Evolutionary conservation across 1,140 invertebrate genomes (phyloP), one percentile per base, ranked within the genome.

Genomic region (Papilio helenus): DNA sequence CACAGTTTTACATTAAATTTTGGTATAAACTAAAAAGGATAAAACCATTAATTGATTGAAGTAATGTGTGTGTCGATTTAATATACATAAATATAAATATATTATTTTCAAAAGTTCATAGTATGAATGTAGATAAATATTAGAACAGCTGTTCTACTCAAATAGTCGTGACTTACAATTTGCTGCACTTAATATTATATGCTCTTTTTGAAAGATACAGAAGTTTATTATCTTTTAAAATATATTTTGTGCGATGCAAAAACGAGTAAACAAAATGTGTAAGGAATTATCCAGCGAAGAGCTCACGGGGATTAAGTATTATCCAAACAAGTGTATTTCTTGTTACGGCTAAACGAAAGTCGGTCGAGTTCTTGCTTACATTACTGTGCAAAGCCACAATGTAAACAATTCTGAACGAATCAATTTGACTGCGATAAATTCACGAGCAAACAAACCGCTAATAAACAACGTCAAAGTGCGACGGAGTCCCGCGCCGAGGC

Each of bases 401-500:
- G 51, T 61, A 77, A 77, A 77, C 76, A 77, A 23, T 61, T 39
- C 39, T n/a, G 55, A 77, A 61, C 29, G 76, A 77, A 77, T 77
- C 51, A 77, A 61, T 61, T 77, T 42, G 76, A 77, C 51, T 77
- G 39, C 72, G 42, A 49, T 74, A 74, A 74, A 74, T 74, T 74
- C 44, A 51, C 42, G 72, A 74, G 72, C 72, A 74, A 74, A 49
- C 72, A 49, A 74, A 74, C 72, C 72, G 76, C 51, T 61, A 77
- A 61, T 77, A 77, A 77, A 77, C 76, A 77, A 77, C 76, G 58
- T 58, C 51, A 58, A 77, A 77, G 76, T 55, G 44, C 51, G 55
- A 77, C 51, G 42, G 42, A 61, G 51, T 61, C 76, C 51, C 51
- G 76, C 34, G n/a, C 29, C 76, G 76, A 23, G 10, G 29, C 51